Conservation (phyloP, 2,888 invertebrate genomes). For the Napeogenes inachia region DNA sequence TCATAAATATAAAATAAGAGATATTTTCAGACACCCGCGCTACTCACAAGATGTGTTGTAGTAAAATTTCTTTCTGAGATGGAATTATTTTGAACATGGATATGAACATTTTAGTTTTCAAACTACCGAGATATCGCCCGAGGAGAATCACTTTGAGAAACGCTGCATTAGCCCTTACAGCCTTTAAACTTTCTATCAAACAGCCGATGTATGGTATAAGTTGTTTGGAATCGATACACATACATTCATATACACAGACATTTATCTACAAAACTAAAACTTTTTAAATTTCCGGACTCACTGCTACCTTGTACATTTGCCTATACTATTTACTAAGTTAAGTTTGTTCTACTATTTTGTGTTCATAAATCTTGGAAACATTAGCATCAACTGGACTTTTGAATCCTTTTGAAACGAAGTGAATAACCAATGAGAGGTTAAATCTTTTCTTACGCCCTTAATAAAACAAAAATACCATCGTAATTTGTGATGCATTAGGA, state of each 20-base stretch:
- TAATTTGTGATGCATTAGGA: no score
- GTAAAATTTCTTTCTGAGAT: constrained; percentile 5
- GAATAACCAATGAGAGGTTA: no score
- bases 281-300: no score
- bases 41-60: not conserved
- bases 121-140: constrained; percentile 17
- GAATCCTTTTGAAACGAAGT: no score
- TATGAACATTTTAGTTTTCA: constrained; percentile 16
- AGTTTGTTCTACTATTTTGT: no score
- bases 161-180: constrained; percentile 15
- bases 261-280: no score
- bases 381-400: no score
- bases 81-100: constrained; percentile 19
- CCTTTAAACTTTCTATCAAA: constrained; percentile 16
- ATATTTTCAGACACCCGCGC: not conserved
- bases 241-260: not conserved
- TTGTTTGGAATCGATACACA: not conserved
- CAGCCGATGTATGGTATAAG: not conserved
- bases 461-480: no score
- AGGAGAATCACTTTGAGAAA: constrained; percentile 15
- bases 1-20: not conserved
- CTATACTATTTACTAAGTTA: no score
- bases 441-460: no score
- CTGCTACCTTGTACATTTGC: no score
- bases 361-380: no score